Conservation (phyloP, 2,113 vertebrate genomes). For the Crotalus horridus region DNA sequence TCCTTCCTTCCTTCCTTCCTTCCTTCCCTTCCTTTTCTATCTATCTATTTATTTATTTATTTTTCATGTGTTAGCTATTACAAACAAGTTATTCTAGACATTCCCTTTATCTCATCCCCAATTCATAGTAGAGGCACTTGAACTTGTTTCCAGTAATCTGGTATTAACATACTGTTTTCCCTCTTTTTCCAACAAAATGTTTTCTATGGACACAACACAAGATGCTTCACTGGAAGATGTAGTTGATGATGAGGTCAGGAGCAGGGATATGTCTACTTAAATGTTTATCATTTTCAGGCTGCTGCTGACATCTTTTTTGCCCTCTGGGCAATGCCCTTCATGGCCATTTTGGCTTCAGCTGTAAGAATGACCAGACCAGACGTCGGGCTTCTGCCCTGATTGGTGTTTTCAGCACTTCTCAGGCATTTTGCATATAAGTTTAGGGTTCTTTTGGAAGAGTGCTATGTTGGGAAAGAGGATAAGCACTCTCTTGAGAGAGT, state of each 20-base stretch:
- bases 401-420: not conserved
- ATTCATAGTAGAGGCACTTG: not conserved
- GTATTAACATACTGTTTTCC: not conserved
- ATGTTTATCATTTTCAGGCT: not conserved
- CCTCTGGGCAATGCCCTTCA: not conserved
- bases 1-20: not conserved
- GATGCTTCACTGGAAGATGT: not conserved
- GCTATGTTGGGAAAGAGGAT: not conserved
- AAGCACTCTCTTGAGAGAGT: not conserved
- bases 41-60: not conserved
- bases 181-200: not conserved
- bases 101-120: not conserved
- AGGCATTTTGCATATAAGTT: not conserved
- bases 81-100: not conserved
- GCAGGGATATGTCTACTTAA: not conserved
- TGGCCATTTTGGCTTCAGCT: not conserved
- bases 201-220: not conserved
- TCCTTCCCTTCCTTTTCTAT: too few relatives aligned
- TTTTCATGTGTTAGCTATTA: not conserved
- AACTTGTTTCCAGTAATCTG: not conserved
- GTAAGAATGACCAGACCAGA: not conserved
- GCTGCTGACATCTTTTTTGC: not conserved
- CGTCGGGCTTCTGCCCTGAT: not conserved
- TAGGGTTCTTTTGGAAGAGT: not conserved
- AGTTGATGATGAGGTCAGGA: not conserved